A percentile compares a stretch with the other conserved stretches of the same genome.
These are phyloP conservation scores for Genyomyrus donnyi DNA, from an alignment of 2,113 vertebrate genomes.

Conservation along the genomic window DNA sequence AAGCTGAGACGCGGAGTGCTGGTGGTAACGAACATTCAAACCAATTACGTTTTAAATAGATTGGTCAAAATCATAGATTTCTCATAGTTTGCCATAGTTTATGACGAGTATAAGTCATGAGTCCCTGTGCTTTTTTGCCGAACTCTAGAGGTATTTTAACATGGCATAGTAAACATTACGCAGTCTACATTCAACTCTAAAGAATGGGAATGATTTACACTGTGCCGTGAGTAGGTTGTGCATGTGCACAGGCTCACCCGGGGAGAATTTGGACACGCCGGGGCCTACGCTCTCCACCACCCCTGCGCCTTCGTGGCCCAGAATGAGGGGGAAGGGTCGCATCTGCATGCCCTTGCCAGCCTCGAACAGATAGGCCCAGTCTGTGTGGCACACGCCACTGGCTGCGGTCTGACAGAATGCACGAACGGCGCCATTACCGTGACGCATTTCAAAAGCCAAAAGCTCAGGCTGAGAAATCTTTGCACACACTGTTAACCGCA, in stretches of 20 bases:
- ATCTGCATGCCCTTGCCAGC: conserved; percentile 33
- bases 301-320: conserved; percentile 66
- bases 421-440: too few relatives aligned
- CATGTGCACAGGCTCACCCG: conserved; percentile 47
- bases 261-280: conserved; percentile 68
- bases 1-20: background rate
- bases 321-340: conserved; percentile 54
- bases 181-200: background rate
- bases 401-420: conserved; percentile 51
- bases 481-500: background rate
- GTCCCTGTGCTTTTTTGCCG: background rate
- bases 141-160: background rate
- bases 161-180: background rate
- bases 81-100: background rate
- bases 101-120: background rate
- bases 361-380: conserved; percentile 54
- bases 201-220: background rate
- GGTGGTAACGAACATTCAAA: background rate
- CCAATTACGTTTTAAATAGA: background rate
- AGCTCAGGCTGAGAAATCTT: background rate
- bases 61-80: background rate
- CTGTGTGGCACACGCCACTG: conserved; percentile 65
- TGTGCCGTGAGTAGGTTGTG: background rate
- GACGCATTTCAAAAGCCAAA: background rate
- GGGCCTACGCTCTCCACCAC: conserved; percentile 68